phyloP scores from a whole-genome alignment of 2,113 vertebrate species.

The Oreochromis aureus region DNA sequence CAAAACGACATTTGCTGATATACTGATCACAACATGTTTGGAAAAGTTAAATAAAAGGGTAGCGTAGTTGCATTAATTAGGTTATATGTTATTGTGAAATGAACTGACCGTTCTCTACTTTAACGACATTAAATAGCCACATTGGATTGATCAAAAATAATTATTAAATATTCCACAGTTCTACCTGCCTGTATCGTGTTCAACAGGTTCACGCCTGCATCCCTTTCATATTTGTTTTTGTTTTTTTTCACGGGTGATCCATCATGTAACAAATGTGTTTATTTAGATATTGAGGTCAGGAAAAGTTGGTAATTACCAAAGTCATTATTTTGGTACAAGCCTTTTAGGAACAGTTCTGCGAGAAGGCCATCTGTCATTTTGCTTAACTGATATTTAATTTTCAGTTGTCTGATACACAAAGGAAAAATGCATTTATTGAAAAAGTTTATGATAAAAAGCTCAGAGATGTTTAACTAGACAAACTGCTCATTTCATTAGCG shows the following conservation, averaged over 20 bases:
- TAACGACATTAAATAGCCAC: neutral
- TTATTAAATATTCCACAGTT: neutral
- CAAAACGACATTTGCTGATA: neutral
- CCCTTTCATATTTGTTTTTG: neutral
- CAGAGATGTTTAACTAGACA: neutral
- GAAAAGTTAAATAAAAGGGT: neutral
- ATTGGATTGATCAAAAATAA: neutral
- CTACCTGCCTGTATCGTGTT: neutral
- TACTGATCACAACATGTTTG: neutral
- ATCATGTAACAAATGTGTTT: neutral
- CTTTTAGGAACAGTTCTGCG: neutral
- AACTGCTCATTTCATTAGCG: neutral
- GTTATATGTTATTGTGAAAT: neutral
- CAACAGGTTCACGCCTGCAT: neutral
- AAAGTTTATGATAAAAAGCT: neutral
- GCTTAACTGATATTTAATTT: neutral
- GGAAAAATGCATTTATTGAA: neutral
- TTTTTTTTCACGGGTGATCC: neutral
- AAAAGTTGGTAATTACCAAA: neutral
- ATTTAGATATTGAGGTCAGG: neutral
- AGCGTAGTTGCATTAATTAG: neutral
- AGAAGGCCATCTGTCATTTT: neutral
- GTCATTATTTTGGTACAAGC: neutral
- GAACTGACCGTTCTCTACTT: neutral
- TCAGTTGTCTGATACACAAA: neutral